These are phyloP conservation scores for Notarius quadriscutis DNA, from an alignment of 2,113 vertebrate genomes.

Conservation along the genomic window DNA sequence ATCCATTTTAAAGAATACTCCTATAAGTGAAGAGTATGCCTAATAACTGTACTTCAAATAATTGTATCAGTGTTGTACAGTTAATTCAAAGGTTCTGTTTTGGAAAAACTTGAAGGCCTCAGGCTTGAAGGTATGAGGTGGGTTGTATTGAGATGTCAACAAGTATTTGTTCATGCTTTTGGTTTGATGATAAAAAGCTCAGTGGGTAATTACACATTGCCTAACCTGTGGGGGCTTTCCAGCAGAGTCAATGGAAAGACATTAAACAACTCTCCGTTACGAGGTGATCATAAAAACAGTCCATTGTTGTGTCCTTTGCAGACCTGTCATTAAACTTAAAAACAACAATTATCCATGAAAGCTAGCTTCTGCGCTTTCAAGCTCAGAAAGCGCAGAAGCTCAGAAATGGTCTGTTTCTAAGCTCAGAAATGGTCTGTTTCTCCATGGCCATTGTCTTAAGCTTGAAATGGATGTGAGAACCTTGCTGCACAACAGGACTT, in stretches of 20 bases:
- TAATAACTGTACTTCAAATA: neutral
- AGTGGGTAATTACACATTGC: conserved; percentile 67
- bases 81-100: conserved; percentile 44
- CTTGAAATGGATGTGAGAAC: conserved; percentile 20
- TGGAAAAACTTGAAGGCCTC: conserved; percentile 50
- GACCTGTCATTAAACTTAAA: conserved; percentile 72
- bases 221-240: conserved; percentile 70
- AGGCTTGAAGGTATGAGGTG: conserved; percentile 49
- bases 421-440: neutral
- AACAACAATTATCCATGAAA: conserved; percentile 59
- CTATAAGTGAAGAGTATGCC: neutral
- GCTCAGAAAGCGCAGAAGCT: neutral
- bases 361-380: conserved; percentile 37
- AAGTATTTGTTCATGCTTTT: conserved; percentile 68
- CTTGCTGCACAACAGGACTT: conserved; percentile 29
- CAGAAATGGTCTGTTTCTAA: too few relatives aligned
- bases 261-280: conserved; percentile 73
- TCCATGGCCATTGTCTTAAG: neutral
- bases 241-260: conserved; percentile 76
- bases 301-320: conserved; percentile 69
- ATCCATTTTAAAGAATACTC: neutral
- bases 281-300: conserved; percentile 73
- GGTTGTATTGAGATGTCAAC: conserved; percentile 51
- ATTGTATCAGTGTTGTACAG: neutral
- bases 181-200: conserved; percentile 39